These are phyloP conservation scores for Dastarcus helophoroides DNA, from an alignment of 2,888 invertebrate species.

Conservation along the genomic window DNA sequence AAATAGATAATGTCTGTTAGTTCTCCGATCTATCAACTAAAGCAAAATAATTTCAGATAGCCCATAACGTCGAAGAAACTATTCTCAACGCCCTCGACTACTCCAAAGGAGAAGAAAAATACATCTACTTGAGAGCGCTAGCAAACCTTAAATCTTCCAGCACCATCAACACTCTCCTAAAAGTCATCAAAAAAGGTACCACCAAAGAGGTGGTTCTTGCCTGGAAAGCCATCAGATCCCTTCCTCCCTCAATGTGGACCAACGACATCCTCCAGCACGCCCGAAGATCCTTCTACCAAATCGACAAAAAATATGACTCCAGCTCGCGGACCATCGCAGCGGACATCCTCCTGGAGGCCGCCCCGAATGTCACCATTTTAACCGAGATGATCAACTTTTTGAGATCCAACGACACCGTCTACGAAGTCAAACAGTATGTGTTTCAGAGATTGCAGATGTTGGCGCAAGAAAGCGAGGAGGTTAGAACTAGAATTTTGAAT, in stretches of 20 bases:
- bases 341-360: slow-evolving; percentile 53
- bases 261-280: slow-evolving; percentile 38
- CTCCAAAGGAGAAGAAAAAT: slow-evolving; percentile 42
- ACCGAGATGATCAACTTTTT: slow-evolving; percentile 38
- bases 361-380: slow-evolving; percentile 45
- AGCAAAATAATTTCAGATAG: slow-evolving; percentile 30
- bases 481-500: slow-evolving; percentile 32
- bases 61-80: slow-evolving; percentile 31
- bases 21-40: too few species aligned
- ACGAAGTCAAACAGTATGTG: slow-evolving; percentile 55
- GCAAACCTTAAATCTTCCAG: slow-evolving; percentile 54
- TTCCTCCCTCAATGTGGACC: slow-evolving; percentile 36
- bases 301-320: slow-evolving; percentile 48
- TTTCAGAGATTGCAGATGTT: slow-evolving; percentile 50
- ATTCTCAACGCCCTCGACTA: slow-evolving; percentile 31
- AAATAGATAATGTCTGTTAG: too few species aligned
- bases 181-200: slow-evolving; percentile 41
- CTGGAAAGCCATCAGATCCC: slow-evolving; percentile 52
- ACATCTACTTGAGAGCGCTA: slow-evolving; percentile 52
- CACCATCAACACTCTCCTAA: slow-evolving; percentile 49
- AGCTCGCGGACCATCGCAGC: slow-evolving; percentile 58
- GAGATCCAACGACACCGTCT: slow-evolving; percentile 40
- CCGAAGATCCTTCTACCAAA: slow-evolving; percentile 48
- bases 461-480: slow-evolving; percentile 39
- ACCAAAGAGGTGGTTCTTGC: slow-evolving; percentile 50